Base-by-base conservation (phyloP, 2,113 vertebrate species). In the Corynorhinus townsendii region DNA sequence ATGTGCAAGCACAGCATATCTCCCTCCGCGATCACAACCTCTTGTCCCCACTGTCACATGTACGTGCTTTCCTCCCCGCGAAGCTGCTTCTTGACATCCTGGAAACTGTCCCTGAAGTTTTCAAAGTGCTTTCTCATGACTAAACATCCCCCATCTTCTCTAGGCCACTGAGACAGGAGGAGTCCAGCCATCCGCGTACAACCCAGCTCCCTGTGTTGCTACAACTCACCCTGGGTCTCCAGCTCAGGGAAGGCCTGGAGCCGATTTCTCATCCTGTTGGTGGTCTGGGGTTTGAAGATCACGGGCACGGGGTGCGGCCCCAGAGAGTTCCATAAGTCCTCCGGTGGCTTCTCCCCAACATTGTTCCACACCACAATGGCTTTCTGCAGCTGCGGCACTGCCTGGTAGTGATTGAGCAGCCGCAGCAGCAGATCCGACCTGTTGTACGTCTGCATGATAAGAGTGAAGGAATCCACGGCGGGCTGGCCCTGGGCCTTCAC, bases 361-460 rank as follows among this genome's bases (percentile, higher is more conserved):
- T 99, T 99, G 97, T 99, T 99, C 99, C 99, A 99, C 2, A 99
- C 99, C 33, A 99, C 99, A 35, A 99, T 98, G 72, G 99, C 98
- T 95, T 97, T 97, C 97, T 99, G 98, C 52, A 99, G 98, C 56
- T 98, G 98, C 52, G 99, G 99, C 38, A 99, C 97, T 4, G 98
- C 99, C 97, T 99, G 99, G 91, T 99, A 99, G 94, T 99, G 99
- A 96, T 99, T 99, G 79, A 99, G 98, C 77, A 99, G 98, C 97
- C 99, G 99, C 47, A 99, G 96, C 68, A 99, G 98, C 77, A 99
- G 90, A 95, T 99, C 99, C 2, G 99, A 99, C 95, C 99, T 99
- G 22, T 99, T 99, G 77, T 99, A 99, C 0, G 99, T 99, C 96
- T 99, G 99, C 98, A 99, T 99, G 95, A 99, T 97, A 66, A 99